A percentile compares a stretch with the other conserved stretches of the same genome.
These are phyloP conservation scores for Sclerodermus sp. DNA, from an alignment of 2,888 invertebrate species.

Conservation along the genomic window DNA sequence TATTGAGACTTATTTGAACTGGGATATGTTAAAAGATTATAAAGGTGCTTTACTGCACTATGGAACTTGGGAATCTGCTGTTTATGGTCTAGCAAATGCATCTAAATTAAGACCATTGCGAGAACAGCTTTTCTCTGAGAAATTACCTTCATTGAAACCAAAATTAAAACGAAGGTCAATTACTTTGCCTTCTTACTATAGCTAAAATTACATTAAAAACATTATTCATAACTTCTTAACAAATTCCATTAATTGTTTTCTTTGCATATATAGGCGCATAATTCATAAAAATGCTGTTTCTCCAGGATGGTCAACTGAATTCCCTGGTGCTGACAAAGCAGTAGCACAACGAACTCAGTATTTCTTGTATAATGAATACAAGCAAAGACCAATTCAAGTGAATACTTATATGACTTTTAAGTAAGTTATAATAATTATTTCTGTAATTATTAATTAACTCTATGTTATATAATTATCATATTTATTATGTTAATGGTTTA, in stretches of 20 bases:
- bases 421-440: constrained; percentile 19
- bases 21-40: constrained; percentile 32
- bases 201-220: too few species aligned
- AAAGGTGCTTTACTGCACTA: constrained; percentile 66
- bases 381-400: constrained; percentile 77
- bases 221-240: background rate
- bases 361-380: constrained; percentile 68
- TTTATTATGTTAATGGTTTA: too few species aligned
- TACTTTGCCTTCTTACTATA: too few species aligned
- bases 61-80: constrained; percentile 88
- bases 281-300: constrained; percentile 60
- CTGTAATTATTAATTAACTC: background rate
- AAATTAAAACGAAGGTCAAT: constrained; percentile 62
- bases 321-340: constrained; percentile 81
- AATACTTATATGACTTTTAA: constrained; percentile 70
- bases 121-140: constrained; percentile 67
- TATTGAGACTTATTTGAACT: constrained; percentile 70
- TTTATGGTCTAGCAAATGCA: constrained; percentile 72
- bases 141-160: constrained; percentile 67
- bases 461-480: background rate
- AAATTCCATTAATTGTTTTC: background rate
- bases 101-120: constrained; percentile 69
- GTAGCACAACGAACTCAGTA: constrained; percentile 83
- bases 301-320: constrained; percentile 72
- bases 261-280: constrained; percentile 21